A percentile compares a stretch with the other conserved stretches of the same genome.
Evolutionary conservation across 2,888 invertebrate genomes (phyloP).

Genomic region (Phragmatobia fuliginosa): DNA sequence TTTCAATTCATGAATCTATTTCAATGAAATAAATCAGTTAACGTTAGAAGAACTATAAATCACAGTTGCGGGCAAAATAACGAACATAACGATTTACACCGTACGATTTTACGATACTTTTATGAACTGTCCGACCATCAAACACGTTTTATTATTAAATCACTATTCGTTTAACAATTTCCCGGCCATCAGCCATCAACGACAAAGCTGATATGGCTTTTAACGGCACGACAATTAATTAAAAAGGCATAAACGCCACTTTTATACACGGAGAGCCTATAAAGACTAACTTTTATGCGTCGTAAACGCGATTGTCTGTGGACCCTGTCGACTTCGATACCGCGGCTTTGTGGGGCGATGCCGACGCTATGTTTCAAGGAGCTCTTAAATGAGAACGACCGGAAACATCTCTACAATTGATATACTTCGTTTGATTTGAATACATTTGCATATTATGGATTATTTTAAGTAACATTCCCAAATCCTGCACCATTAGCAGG

Average conservation of each 20-base stretch:
- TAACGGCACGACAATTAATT: slow-evolving; percentile 85
- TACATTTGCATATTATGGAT: neutral
- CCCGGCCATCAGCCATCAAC: slow-evolving; percentile 76
- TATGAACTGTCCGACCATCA: slow-evolving; percentile 77
- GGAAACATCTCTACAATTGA: slow-evolving; percentile 51
- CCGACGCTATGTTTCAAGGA: slow-evolving; percentile 55
- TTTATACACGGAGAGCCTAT: slow-evolving; percentile 84
- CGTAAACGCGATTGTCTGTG: slow-evolving; percentile 86
- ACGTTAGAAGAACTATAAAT: slow-evolving; percentile 51
- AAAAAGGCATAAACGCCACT: slow-evolving; percentile 85
- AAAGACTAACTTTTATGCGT: slow-evolving; percentile 87
- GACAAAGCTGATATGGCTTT: slow-evolving; percentile 82
- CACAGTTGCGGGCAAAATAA: slow-evolving; percentile 54
- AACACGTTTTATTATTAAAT: slow-evolving; percentile 81
- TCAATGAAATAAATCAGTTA: slow-evolving; percentile 32
- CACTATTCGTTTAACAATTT: slow-evolving; percentile 81
- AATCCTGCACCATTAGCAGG: neutral
- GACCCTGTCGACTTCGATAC: slow-evolving; percentile 76
- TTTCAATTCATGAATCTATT: slow-evolving; percentile 35
- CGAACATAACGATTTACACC: slow-evolving; percentile 63
- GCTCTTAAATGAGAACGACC: slow-evolving; percentile 62
- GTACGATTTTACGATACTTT: slow-evolving; percentile 73
- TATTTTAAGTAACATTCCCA: neutral
- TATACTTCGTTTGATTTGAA: neutral
- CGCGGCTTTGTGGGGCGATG: slow-evolving; percentile 60